A percentile compares a stretch with the other conserved stretches of the same genome.
These are phyloP conservation scores for Griposia aprilina DNA, from an alignment of 2,888 invertebrate species.

Conservation along the genomic window DNA sequence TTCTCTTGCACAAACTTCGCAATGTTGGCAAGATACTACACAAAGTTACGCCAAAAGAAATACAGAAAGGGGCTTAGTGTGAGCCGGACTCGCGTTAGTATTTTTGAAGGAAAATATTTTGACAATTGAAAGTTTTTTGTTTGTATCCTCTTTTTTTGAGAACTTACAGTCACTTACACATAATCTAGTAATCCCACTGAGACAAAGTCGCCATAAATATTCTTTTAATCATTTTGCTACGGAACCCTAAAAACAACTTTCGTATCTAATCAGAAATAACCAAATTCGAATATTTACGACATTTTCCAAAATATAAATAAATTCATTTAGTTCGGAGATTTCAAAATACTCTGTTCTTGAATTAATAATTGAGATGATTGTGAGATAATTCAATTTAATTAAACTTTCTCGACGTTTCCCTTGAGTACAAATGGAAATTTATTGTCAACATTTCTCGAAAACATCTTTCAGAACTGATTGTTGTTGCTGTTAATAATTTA, in stretches of 20 bases:
- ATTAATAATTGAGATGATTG: slow-evolving; percentile 57
- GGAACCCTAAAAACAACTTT: too few species aligned
- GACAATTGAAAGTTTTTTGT: neutral
- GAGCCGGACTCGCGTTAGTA: neutral
- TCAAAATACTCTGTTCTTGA: slow-evolving; percentile 47
- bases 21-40: slow-evolving; percentile 32
- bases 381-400: slow-evolving; percentile 62
- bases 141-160: neutral
- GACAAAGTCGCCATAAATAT: neutral
- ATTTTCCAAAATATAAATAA: slow-evolving; percentile 33
- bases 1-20: slow-evolving; percentile 41
- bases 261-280: slow-evolving; percentile 10
- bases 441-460: slow-evolving; percentile 46
- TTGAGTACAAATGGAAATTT: slow-evolving; percentile 56
- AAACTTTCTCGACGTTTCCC: slow-evolving; percentile 55
- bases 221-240: too few species aligned
- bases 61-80: neutral
- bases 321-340: slow-evolving; percentile 25
- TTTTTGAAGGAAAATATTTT: neutral
- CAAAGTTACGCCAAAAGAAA: neutral
- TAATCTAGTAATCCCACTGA: neutral
- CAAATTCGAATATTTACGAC: neutral
- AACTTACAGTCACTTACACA: too few species aligned
- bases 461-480: slow-evolving; percentile 42
- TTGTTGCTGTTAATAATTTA: slow-evolving; percentile 43